phyloP scores from a whole-genome alignment of 2,888 invertebrate species.

The Cecidostiba fungosa region DNA sequence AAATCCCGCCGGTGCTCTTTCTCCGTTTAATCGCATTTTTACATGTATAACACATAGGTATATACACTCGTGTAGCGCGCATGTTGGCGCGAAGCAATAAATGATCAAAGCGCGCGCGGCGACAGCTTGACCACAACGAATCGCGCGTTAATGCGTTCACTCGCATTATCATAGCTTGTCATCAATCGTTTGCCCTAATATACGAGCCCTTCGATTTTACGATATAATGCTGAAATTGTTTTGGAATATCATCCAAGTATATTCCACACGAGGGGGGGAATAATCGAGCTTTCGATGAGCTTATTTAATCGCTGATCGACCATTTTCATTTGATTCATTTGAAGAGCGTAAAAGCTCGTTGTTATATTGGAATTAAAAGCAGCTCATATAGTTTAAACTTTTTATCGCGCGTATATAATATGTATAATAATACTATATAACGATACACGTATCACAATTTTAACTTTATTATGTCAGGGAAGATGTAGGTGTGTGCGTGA shows the following conservation, averaged over 20 bases:
- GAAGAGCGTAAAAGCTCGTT: background rate
- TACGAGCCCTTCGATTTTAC: slow-evolving; percentile 3
- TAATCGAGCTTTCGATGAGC: too few species aligned
- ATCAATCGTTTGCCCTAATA: slow-evolving; percentile 13
- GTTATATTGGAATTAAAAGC: background rate
- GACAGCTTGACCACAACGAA: background rate
- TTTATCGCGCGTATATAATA: background rate
- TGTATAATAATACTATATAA: background rate
- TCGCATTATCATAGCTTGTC: slow-evolving; percentile 41
- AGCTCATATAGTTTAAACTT: background rate
- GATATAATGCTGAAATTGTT: slow-evolving; percentile 19
- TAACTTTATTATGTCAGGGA: slow-evolving; percentile 36
- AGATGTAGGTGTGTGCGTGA: slow-evolving; percentile 29
- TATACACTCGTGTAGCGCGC: background rate
- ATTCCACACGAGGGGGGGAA: too few species aligned
- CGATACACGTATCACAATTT: background rate
- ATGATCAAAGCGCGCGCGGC: slow-evolving; percentile 37
- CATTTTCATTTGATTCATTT: background rate
- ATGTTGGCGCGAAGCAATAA: slow-evolving; percentile 36
- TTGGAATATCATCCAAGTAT: too few species aligned
- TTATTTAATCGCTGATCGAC: background rate
- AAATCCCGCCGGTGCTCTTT: background rate
- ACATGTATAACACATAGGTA: background rate
- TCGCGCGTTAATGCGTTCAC: slow-evolving; percentile 55
- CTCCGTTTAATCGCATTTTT: background rate